phyloP scores from a whole-genome alignment of 2,888 invertebrate genomes.

The Falcaria lacertinaria region DNA sequence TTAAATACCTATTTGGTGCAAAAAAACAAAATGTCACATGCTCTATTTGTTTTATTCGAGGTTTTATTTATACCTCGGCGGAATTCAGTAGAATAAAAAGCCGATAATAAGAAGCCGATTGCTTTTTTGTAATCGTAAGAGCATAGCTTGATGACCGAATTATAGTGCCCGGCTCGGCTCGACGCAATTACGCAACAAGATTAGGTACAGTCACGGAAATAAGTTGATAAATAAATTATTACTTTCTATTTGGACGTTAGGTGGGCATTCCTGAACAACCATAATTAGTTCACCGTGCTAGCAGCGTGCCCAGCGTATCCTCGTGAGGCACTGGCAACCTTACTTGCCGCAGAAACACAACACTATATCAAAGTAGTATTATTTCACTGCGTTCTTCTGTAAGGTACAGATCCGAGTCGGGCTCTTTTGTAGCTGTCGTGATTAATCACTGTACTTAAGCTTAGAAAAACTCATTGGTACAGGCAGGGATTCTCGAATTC shows the following conservation, averaged over 20 bases:
- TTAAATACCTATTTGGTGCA: neutral
- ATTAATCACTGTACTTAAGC: too few species aligned
- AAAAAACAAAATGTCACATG: neutral
- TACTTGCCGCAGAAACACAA: too few species aligned
- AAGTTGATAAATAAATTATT: slow-evolving; percentile 11
- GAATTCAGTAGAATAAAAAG: neutral
- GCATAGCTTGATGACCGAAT: slow-evolving; percentile 11
- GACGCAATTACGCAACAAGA: slow-evolving; percentile 15
- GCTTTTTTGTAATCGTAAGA: slow-evolving; percentile 12
- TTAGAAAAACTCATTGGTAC: too few species aligned
- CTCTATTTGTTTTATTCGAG: neutral
- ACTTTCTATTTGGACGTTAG: slow-evolving; percentile 3
- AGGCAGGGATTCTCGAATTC: too few species aligned
- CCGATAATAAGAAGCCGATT: slow-evolving; percentile 6
- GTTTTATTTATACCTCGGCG: neutral
- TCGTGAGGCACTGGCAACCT: too few species aligned
- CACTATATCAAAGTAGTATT: too few species aligned
- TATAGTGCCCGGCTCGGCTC: slow-evolving; percentile 9
- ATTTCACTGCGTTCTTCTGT: too few species aligned
- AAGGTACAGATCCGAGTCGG: too few species aligned
- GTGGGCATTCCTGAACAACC: neutral
- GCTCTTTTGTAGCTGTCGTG: too few species aligned
- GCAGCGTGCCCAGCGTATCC: too few species aligned
- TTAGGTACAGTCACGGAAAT: slow-evolving; percentile 6
- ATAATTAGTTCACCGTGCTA: too few species aligned